Evolutionary conservation across 2,797 vertebrate species (phyloP), one percentile per base, ranked within the genome.

Genomic region (Hypotaenidia philippensis): DNA sequence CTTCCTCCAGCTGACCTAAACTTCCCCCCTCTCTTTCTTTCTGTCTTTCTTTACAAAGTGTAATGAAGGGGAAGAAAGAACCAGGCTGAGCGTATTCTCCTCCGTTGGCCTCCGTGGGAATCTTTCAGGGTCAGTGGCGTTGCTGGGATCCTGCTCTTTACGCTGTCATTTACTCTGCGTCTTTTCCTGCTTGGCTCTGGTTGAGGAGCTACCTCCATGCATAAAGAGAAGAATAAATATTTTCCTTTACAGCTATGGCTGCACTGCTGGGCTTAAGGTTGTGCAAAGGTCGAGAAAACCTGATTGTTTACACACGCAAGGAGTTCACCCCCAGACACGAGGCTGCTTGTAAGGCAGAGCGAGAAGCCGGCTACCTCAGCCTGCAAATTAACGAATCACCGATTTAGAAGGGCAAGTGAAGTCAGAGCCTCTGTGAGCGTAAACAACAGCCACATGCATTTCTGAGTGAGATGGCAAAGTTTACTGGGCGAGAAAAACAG

Each of bases 141-240:
- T 96, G 92, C 95, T 84, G 87, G 94, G 89, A 94, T 90, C 60
- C 93, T 91, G 66, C 64, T 95, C 64, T 83, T 90, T 49, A 45
- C 16, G 1, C 83, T 79, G 59, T 41, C 70, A 79, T 41, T 91
- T 94, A 86, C 79, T 76, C 80, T 40, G 61, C 0, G 1, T 59
- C 56, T 95, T 95, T 91, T 53, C 87, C 76, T 11, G 59, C 89
- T 86, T 86, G 72, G 84, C 63, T 90, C 49, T 91, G 23, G 66
- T 75, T 17, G 29, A 88, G 89, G 82, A 88, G 83, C 81, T 83
- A 89, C 84, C 72, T 89, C 20, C 0, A 69, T 32, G 87, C 53
- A 63, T 78, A 69, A 80, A 81, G 65, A 86, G 82, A 82, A 87
- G 79, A 81, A 89, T 63, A 91, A 92, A 90, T 88, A 87, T 86